Conservation (phyloP, 2,888 invertebrate genomes). For the Mycogona germanica region DNA sequence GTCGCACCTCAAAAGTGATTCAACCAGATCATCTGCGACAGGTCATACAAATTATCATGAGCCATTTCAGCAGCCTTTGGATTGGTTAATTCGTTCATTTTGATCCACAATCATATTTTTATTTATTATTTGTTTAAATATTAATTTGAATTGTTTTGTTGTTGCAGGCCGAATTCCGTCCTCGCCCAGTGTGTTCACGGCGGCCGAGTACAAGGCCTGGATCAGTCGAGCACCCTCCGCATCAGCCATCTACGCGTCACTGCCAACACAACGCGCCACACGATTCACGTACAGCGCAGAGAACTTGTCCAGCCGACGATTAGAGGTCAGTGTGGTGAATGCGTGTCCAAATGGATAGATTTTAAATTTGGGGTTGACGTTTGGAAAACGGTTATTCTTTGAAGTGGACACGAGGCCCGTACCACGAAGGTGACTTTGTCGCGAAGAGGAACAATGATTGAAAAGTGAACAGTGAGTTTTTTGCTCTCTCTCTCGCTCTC, state of each 20-base stretch:
- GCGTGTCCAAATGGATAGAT: too few relatives aligned
- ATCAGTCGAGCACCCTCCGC: constrained; percentile 58
- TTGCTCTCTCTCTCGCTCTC: too few relatives aligned
- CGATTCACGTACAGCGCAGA: constrained; percentile 82
- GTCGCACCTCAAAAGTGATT: too few relatives aligned
- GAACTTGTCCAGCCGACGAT: constrained; percentile 49
- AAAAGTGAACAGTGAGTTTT: too few relatives aligned
- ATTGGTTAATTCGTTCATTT: neutral
- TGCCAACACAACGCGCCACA: constrained; percentile 53
- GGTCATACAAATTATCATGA: too few relatives aligned
- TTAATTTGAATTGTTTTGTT: constrained; percentile 3
- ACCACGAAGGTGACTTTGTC: too few relatives aligned
- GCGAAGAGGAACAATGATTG: too few relatives aligned
- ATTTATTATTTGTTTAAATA: neutral
- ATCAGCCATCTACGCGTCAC: constrained; percentile 71
- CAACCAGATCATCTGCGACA: too few relatives aligned
- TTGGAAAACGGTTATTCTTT: too few relatives aligned
- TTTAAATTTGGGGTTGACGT: too few relatives aligned
- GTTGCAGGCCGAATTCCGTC: constrained; percentile 19
- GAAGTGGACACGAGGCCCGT: too few relatives aligned
- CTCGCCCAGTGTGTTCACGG: constrained; percentile 52
- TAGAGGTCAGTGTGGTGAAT: constrained; percentile 46
- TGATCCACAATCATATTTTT: neutral
- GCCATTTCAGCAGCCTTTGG: too few relatives aligned
- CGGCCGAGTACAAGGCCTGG: constrained; percentile 90